Percentiles rank a stretch among this genome's conserved stretches.
Evolutionary conservation across 2,797 vertebrate species (phyloP).

Genomic region (Selene dorsalis): DNA sequence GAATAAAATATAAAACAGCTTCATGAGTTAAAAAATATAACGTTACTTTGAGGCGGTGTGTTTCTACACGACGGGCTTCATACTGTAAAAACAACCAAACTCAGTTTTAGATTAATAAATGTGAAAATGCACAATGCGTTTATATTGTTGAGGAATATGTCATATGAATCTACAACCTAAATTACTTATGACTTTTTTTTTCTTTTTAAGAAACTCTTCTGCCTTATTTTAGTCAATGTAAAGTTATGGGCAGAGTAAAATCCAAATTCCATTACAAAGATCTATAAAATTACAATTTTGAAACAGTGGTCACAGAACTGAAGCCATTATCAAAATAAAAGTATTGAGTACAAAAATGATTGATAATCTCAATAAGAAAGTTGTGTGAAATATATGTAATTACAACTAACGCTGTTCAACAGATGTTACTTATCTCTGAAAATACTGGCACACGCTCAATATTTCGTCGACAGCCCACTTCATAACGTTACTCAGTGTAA

Average conservation of each 20-base stretch:
- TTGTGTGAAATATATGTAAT: background rate
- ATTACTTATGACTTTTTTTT: background rate
- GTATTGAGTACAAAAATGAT: background rate
- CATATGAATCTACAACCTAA: background rate
- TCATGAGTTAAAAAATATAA: constrained; percentile 1
- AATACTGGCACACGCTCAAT: constrained; percentile 40
- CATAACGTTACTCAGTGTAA: constrained; percentile 64
- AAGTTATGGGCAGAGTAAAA: no score
- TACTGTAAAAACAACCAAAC: background rate
- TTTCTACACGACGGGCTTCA: background rate
- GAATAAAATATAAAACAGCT: background rate
- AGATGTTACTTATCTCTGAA: constrained; percentile 72
- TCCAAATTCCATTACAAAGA: background rate
- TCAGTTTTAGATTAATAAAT: background rate
- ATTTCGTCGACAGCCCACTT: constrained; percentile 32
- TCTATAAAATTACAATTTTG: background rate
- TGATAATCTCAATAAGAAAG: background rate
- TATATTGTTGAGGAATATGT: background rate
- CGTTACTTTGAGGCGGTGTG: background rate
- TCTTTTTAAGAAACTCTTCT: background rate
- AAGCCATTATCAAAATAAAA: background rate
- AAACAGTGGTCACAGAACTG: background rate
- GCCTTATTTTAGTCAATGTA: background rate
- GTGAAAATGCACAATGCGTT: background rate
- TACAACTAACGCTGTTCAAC: constrained; percentile 44